Conservation (phyloP, 2,797 vertebrate species). For the Macrochelys suwanniensis region DNA sequence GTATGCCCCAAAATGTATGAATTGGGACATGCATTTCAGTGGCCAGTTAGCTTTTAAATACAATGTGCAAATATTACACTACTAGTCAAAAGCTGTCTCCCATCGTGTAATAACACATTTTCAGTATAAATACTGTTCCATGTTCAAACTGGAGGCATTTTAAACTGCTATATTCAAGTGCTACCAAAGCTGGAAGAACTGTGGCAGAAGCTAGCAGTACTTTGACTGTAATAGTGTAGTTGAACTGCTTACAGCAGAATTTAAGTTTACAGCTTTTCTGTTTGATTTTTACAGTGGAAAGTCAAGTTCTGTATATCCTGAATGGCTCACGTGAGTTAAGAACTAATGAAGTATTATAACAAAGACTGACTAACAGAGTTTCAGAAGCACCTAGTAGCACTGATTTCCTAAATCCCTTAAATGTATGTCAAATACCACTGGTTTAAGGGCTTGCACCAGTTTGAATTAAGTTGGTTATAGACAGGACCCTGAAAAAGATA, state of each 20-base stretch:
- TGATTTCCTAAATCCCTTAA: no score
- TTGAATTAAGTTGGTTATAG: no score
- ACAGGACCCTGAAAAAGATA: no score
- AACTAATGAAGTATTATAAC: neutral
- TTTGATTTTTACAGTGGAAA: neutral
- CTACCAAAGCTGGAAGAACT: neutral
- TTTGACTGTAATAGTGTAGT: neutral
- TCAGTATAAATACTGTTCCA: neutral
- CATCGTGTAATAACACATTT: neutral
- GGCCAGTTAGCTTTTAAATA: neutral
- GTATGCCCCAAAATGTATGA: neutral
- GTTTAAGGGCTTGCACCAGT: no score
- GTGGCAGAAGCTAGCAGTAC: neutral
- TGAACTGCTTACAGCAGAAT: neutral
- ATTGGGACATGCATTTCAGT: neutral
- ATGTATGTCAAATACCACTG: no score
- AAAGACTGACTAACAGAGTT: no score
- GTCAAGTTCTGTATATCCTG: neutral
- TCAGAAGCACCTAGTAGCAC: no score
- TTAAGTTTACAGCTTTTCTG: neutral
- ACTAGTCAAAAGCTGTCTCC: neutral
- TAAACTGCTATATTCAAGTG: neutral
- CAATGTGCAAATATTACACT: neutral
- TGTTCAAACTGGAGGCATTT: neutral
- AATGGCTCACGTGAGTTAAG: neutral